Conservation (phyloP, 2,888 invertebrate species). For the Epicampocera succincta region DNA sequence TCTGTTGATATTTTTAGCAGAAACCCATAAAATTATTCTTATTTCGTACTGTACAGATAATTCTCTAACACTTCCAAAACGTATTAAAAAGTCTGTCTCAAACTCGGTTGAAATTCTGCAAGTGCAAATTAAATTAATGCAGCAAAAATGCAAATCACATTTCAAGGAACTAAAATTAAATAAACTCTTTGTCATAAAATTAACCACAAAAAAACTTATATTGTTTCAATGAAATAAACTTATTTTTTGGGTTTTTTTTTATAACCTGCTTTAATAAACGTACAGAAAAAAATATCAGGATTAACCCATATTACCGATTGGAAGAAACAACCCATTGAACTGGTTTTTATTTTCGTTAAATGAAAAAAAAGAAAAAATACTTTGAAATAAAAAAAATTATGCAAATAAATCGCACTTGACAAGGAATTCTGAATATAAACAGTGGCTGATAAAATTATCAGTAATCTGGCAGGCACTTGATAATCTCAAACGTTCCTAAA, state of each 20-base stretch:
- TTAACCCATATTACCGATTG: neutral
- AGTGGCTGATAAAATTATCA: neutral
- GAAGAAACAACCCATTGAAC: slow-evolving; percentile 16
- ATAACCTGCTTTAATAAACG: slow-evolving; percentile 2
- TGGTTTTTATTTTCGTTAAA: slow-evolving; percentile 15
- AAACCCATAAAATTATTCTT: too few relatives aligned
- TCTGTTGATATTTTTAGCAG: too few relatives aligned
- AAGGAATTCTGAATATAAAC: slow-evolving; percentile 4
- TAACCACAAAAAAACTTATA: neutral
- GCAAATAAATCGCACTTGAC: slow-evolving; percentile 8
- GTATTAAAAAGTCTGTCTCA: neutral
- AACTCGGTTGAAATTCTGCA: neutral
- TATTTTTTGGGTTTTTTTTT: neutral
- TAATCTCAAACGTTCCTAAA: too few relatives aligned
- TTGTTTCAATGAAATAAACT: neutral
- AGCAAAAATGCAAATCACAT: slow-evolving; percentile 16
- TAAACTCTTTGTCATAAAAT: slow-evolving; percentile 13
- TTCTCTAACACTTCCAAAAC: too few relatives aligned
- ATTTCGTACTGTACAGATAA: too few relatives aligned
- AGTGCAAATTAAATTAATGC: neutral
- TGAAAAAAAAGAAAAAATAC: slow-evolving; percentile 1
- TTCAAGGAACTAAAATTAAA: slow-evolving; percentile 32
- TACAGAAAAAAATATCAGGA: neutral
- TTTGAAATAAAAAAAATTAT: slow-evolving; percentile 5
- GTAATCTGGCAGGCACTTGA: too few relatives aligned